phyloP scores from a whole-genome alignment of 1,140 invertebrate genomes.

The Antheraea mylitta region DNA sequence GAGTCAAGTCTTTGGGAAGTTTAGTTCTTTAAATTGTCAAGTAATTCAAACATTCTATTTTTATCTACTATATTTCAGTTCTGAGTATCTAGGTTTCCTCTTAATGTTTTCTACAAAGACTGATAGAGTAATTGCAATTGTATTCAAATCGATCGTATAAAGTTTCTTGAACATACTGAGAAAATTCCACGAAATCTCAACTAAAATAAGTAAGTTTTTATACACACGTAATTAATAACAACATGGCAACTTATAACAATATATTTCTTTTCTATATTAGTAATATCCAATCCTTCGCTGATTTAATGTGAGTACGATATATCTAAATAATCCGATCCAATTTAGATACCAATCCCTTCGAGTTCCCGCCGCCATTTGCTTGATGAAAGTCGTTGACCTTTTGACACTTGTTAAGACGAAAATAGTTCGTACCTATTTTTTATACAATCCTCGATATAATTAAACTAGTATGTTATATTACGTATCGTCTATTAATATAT shows the following conservation, averaged over 20 bases:
- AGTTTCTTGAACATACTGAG: too few species aligned
- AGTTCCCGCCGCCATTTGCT: neutral
- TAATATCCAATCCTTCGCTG: neutral
- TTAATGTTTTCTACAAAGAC: too few species aligned
- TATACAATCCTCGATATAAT: neutral
- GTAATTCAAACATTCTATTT: too few species aligned
- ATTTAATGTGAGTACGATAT: slow-evolving; percentile 2
- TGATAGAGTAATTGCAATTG: too few species aligned
- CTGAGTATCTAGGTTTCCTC: too few species aligned
- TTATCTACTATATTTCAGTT: too few species aligned
- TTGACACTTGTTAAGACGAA: neutral
- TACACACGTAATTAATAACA: too few species aligned
- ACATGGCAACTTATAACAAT: neutral
- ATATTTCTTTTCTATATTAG: neutral
- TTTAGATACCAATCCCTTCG: slow-evolving; percentile 1
- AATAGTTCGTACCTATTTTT: neutral
- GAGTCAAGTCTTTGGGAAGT: too few species aligned
- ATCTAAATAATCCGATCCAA: slow-evolving; percentile 1
- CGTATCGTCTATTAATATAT: neutral
- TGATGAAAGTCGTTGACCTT: slow-evolving; percentile 2
- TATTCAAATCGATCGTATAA: too few species aligned
- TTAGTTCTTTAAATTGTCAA: too few species aligned
- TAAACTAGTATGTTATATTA: neutral
- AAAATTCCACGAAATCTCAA: too few species aligned
- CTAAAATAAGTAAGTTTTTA: too few species aligned